These are phyloP conservation scores for Tragopan temminckii DNA, from an alignment of 2,797 vertebrate species.

Conservation along the genomic window DNA sequence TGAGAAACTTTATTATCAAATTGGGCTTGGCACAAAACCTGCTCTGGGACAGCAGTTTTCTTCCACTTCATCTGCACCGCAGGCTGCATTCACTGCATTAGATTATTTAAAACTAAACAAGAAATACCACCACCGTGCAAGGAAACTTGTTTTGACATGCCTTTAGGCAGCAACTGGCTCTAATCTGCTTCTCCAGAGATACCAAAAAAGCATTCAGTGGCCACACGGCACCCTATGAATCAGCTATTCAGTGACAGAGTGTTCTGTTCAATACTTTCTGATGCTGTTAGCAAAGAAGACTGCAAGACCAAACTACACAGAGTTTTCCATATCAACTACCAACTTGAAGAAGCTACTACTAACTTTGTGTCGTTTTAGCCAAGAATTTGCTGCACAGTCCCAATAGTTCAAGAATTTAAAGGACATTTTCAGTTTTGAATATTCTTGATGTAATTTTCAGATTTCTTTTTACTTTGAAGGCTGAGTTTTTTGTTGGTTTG, in stretches of 20 bases:
- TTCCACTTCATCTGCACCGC: conserved; percentile 19
- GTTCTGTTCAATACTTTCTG: conserved; percentile 16
- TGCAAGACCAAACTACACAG: background rate
- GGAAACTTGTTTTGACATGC: conserved; percentile 26
- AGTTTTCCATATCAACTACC: background rate
- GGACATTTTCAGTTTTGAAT: background rate
- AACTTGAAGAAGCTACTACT: background rate
- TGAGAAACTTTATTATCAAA: background rate
- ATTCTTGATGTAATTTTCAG: background rate
- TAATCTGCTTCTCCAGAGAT: conserved; percentile 17
- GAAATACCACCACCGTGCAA: background rate
- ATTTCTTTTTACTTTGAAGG: background rate
- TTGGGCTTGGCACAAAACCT: background rate
- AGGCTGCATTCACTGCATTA: background rate
- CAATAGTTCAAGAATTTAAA: background rate
- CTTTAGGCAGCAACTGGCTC: conserved; percentile 12
- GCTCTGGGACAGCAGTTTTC: background rate
- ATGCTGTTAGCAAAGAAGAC: conserved; percentile 11
- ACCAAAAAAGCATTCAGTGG: background rate
- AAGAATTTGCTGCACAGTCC: background rate
- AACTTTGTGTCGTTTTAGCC: background rate
- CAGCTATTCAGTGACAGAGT: conserved; percentile 35
- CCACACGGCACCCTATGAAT: background rate
- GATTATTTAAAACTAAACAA: conserved; percentile 35
- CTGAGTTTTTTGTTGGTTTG: too few relatives aligned